A percentile compares a stretch with the other conserved stretches of the same genome.
Conservation (phyloP, 2,113 vertebrate species). For the Otis tarda region DNA sequence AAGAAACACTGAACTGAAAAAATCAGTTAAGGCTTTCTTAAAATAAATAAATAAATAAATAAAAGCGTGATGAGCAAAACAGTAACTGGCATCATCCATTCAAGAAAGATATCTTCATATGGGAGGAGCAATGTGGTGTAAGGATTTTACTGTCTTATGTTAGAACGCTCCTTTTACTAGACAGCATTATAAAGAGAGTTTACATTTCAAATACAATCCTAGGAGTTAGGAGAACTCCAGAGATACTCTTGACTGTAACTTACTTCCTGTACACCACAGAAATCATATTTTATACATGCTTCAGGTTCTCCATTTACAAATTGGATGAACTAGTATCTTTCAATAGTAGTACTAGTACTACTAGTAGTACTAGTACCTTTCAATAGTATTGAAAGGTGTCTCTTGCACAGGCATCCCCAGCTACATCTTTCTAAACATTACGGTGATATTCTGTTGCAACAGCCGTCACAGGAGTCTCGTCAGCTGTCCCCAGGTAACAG, state of each 20-base stretch:
- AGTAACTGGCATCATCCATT: not conserved
- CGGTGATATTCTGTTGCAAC: not conserved
- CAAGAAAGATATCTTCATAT: not conserved
- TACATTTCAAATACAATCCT: not conserved
- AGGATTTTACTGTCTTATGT: not conserved
- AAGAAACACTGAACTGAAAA: not conserved
- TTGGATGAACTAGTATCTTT: not conserved
- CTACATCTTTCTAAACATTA: not conserved
- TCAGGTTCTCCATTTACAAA: not conserved
- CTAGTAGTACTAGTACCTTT: not conserved
- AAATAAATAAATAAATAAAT: too few species aligned
- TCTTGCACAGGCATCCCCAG: not conserved
- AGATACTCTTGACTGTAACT: not conserved
- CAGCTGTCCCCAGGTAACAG: not conserved
- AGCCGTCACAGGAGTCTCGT: not conserved
- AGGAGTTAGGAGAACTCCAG: not conserved
- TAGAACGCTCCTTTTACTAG: not conserved
- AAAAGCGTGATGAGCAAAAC: not conserved
- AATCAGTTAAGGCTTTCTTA: not conserved
- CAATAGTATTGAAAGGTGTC: not conserved
- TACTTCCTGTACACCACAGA: not conserved
- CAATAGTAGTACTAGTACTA: too few species aligned
- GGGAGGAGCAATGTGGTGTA: not conserved
- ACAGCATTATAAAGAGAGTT: not conserved
- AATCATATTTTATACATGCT: not conserved